Base-by-base conservation (phyloP, 2,113 vertebrate genomes). In the Bettongia penicillata region DNA sequence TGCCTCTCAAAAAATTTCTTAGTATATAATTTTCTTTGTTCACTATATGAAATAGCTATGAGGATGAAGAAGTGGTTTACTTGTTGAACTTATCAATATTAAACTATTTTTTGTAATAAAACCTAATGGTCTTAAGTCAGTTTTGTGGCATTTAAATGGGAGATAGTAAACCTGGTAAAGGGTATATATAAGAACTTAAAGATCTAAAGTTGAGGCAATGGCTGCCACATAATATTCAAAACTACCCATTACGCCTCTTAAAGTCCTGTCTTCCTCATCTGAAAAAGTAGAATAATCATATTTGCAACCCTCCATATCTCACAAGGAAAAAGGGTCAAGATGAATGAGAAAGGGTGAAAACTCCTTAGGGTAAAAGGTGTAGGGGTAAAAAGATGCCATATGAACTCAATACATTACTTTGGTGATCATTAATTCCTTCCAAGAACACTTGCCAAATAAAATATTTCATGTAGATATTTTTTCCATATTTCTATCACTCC, bases 221-320 rank as follows among this genome's bases (percentile, higher is more conserved):
- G 1, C 51, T n/a, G 47, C 23, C 1, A 53, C 0, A 53, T 23
- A 48, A 14, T 89, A 19, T 10, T 91, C 52, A 51, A 50, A 96
- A 91, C 37, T 77, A 61, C 53, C 12, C 51, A 11, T 37, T 49
- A 11, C 22, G 24, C 84, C 3, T 93, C 90, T 49, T 3, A 90
- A 94, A 93, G 51, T 50, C 23, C 7, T 8, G 4, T 90, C 9
- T 89, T 50, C 91, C 51, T 51, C 37, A 9, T n/a, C 57, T 61
- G 1, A 51, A 95, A 95, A 51, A 93, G 31, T 55, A 9, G 94
- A 94, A 48, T 51, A 77, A 77, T 37, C 84, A 92, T 91, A 90
- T 24, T 4, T 37, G 51, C 48, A 61, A 77, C 31, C 22, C 47
- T 61, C 53, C 31, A 14, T 95, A 37, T 91, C 37, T 91, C 50